Percentiles rank a stretch among this genome's conserved stretches.
Evolutionary conservation across 1,140 invertebrate genomes (phyloP).

Genomic region (Frieseomelitta varia): DNA sequence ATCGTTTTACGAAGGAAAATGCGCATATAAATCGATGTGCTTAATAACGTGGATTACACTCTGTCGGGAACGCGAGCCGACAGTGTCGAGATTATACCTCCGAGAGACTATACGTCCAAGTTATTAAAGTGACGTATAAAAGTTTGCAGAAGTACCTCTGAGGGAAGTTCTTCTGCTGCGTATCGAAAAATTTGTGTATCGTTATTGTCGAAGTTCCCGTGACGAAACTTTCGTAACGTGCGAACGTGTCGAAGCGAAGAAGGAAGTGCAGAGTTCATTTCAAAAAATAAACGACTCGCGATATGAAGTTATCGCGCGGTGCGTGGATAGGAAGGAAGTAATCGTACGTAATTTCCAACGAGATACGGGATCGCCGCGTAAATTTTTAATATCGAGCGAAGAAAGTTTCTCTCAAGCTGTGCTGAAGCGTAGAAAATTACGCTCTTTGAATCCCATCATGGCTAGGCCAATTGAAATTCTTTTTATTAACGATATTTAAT

Average conservation of each 20-base stretch:
- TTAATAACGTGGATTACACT: neutral
- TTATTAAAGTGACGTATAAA: neutral
- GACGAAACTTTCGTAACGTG: neutral
- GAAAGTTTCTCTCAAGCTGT: too few relatives aligned
- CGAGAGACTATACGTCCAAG: neutral
- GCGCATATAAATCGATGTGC: neutral
- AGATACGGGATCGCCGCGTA: too few relatives aligned
- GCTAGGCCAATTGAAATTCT: too few relatives aligned
- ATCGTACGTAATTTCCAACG: too few relatives aligned
- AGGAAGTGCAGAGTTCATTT: neutral
- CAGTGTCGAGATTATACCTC: neutral
- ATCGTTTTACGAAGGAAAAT: neutral
- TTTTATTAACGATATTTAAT: too few relatives aligned
- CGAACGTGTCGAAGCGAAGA: neutral
- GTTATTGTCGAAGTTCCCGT: neutral
- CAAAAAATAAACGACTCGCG: neutral
- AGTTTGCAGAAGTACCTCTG: neutral
- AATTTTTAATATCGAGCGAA: too few relatives aligned
- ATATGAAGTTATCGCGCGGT: too few relatives aligned
- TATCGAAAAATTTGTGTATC: conserved; percentile 1
- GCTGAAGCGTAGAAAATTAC: too few relatives aligned
- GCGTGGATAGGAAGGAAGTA: too few relatives aligned
- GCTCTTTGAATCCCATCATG: too few relatives aligned
- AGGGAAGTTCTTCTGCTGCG: neutral
- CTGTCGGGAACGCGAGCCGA: neutral